Conservation (phyloP, 2,113 vertebrate genomes). For the Tragelaphus imberbis region DNA sequence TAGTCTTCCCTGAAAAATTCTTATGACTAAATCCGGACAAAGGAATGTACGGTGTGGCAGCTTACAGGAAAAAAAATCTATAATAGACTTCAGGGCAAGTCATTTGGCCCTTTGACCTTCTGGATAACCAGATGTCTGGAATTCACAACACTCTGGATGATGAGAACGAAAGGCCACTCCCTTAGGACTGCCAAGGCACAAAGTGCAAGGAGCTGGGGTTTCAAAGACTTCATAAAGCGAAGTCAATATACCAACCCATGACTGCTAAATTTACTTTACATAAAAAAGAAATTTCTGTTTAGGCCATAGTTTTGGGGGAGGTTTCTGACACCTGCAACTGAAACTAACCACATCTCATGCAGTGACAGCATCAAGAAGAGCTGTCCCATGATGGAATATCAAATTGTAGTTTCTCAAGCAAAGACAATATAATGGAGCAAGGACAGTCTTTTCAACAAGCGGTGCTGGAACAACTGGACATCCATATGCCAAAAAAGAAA, state of each 20-base stretch:
- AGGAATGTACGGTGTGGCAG: not conserved
- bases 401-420: not conserved
- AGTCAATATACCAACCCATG: not conserved
- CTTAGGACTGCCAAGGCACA: not conserved
- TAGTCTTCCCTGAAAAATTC: conserved; percentile 4
- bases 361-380: not conserved
- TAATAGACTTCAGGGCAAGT: not conserved
- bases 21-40: not conserved
- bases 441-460: not conserved
- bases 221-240: not conserved
- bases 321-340: not conserved
- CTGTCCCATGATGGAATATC: not conserved
- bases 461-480: not conserved
- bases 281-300: conserved; percentile 1
- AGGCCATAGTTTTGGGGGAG: not conserved
- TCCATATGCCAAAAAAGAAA: not conserved
- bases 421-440: not conserved
- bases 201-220: not conserved
- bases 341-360: not conserved
- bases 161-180: not conserved
- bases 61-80: not conserved
- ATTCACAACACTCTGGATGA: not conserved
- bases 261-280: not conserved
- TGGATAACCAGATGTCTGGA: not conserved
- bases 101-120: not conserved